phyloP scores from a whole-genome alignment of 2,888 invertebrate species.

The Cylindroiulus punctatus region DNA sequence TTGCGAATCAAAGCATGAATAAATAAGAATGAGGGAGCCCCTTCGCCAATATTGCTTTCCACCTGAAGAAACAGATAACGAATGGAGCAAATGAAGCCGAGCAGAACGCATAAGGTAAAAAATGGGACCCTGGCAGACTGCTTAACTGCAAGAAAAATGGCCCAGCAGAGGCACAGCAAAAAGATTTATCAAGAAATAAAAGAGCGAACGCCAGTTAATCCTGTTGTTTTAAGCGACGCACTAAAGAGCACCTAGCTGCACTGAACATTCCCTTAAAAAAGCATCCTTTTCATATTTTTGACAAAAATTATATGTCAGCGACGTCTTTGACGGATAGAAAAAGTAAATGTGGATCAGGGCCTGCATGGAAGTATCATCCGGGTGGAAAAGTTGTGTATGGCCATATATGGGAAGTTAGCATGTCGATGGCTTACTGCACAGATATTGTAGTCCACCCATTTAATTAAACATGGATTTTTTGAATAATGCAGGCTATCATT shows the following conservation, averaged over 20 bases:
- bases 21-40: slow-evolving; percentile 1
- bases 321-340: too few species aligned
- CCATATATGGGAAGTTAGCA: too few species aligned
- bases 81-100: slow-evolving; percentile 33
- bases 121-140: neutral
- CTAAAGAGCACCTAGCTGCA: neutral
- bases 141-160: slow-evolving; percentile 3
- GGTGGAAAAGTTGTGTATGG: too few species aligned
- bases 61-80: slow-evolving; percentile 33
- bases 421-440: too few species aligned
- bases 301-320: too few species aligned
- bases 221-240: slow-evolving; percentile 14
- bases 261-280: too few species aligned
- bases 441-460: too few species aligned
- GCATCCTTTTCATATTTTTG: too few species aligned
- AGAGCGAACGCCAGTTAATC: neutral
- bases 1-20: slow-evolving; percentile 38
- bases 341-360: too few species aligned
- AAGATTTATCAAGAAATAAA: slow-evolving; percentile 14
- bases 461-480: too few species aligned
- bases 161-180: neutral
- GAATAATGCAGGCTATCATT: too few species aligned
- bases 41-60: slow-evolving; percentile 30
- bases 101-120: slow-evolving; percentile 25
- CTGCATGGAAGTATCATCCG: too few species aligned